A percentile compares a stretch with the other conserved stretches of the same genome.
These are phyloP conservation scores for Aproaerema taeniolella DNA, from an alignment of 2,888 invertebrate genomes.

Conservation along the genomic window DNA sequence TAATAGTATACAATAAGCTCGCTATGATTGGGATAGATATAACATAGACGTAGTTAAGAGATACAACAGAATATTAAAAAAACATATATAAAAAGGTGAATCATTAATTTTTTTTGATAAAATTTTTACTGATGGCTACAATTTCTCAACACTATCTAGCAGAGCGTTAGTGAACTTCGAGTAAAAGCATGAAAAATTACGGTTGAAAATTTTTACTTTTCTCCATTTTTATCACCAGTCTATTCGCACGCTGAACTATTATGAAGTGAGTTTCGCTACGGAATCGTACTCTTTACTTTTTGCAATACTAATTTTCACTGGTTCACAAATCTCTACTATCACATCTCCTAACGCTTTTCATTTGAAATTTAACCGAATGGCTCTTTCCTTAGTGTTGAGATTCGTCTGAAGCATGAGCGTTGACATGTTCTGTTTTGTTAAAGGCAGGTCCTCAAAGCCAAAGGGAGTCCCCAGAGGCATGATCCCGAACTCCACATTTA, in stretches of 20 bases:
- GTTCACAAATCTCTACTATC: slow-evolving; percentile 54
- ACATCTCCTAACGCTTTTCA: slow-evolving; percentile 24
- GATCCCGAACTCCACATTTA: slow-evolving; percentile 71
- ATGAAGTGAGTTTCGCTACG: slow-evolving; percentile 31
- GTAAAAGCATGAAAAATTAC: too few species aligned
- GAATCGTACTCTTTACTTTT: slow-evolving; percentile 47
- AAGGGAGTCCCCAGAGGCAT: slow-evolving; percentile 68
- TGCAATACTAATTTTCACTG: slow-evolving; percentile 60
- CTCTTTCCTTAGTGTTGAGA: slow-evolving; percentile 4
- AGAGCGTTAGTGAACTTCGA: too few species aligned
- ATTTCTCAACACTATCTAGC: too few species aligned
- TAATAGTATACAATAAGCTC: too few species aligned
- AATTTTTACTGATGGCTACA: too few species aligned
- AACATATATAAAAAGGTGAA: too few species aligned
- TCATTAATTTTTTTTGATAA: too few species aligned
- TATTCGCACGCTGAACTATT: slow-evolving; percentile 9
- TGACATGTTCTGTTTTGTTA: slow-evolving; percentile 45
- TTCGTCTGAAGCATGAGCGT: slow-evolving; percentile 20
- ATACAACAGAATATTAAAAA: too few species aligned
- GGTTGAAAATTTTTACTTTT: too few species aligned
- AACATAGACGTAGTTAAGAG: too few species aligned
- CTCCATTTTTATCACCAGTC: too few species aligned
- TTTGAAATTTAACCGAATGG: background rate
- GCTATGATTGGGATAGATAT: too few species aligned
- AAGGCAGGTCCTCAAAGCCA: slow-evolving; percentile 44